phyloP scores from a whole-genome alignment of 2,797 vertebrate species.

The Sitta carolinensis region DNA sequence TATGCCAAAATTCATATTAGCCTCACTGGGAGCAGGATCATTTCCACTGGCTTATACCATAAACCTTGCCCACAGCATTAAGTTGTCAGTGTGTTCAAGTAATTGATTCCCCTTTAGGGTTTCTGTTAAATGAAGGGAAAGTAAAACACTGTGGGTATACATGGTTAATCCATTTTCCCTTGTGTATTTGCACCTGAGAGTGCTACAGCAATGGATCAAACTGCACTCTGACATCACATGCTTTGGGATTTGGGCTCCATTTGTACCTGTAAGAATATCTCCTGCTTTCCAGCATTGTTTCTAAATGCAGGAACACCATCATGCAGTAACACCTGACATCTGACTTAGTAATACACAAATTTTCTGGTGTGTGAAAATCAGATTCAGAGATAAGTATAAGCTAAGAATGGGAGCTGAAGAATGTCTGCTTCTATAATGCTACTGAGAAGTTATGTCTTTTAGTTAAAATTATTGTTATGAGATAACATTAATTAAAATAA shows the following conservation, averaged over 20 bases:
- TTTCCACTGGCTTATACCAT: not conserved
- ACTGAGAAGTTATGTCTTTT: not conserved
- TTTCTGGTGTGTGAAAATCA: not conserved
- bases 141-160: not conserved
- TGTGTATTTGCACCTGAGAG: not conserved
- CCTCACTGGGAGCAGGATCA: not conserved
- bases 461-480: not conserved
- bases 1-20: not conserved
- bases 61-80: not conserved
- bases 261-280: not conserved
- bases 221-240: not conserved
- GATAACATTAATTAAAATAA: not conserved
- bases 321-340: not conserved
- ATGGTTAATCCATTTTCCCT: not conserved
- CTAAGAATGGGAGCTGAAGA: not conserved
- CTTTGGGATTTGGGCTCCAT: not conserved
- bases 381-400: not conserved
- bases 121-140: not conserved
- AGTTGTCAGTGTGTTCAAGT: not conserved
- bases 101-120: not conserved
- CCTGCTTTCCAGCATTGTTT: not conserved
- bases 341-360: not conserved
- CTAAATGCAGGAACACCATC: not conserved
- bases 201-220: not conserved
- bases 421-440: not conserved